phyloP scores from a whole-genome alignment of 2,113 vertebrate genomes.

The Zosterops japonicus region DNA sequence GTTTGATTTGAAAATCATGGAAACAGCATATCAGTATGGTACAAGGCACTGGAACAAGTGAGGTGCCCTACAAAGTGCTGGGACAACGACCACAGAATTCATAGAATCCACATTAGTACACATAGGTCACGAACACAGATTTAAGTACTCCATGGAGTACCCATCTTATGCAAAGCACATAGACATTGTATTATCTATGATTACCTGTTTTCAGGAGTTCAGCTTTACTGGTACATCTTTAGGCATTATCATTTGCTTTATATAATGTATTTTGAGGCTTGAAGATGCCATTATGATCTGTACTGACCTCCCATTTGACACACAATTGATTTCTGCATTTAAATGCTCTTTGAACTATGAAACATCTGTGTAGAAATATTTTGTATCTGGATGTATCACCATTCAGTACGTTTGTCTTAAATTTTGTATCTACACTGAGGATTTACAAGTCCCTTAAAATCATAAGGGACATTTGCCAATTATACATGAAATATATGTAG shows the following conservation, averaged over 20 bases:
- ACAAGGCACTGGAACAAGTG: neutral
- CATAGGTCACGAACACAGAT: neutral
- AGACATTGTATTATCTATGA: neutral
- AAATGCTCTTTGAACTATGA: neutral
- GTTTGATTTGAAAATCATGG: neutral
- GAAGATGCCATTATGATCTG: neutral
- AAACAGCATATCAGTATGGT: neutral
- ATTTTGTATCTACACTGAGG: neutral
- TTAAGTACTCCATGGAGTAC: neutral
- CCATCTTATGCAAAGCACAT: neutral
- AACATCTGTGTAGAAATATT: neutral
- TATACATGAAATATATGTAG: neutral
- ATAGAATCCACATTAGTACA: neutral
- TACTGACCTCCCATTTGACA: neutral
- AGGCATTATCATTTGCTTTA: neutral
- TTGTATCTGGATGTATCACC: neutral
- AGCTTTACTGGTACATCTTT: neutral
- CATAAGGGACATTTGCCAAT: neutral
- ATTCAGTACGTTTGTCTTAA: neutral
- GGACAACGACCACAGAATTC: neutral
- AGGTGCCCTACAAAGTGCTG: neutral
- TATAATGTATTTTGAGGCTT: neutral
- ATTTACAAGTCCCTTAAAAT: neutral
- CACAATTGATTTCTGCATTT: neutral
- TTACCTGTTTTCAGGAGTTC: neutral